Evolutionary conservation across 2,888 invertebrate species (phyloP).

Genomic region (Salpingus planirostris): DNA sequence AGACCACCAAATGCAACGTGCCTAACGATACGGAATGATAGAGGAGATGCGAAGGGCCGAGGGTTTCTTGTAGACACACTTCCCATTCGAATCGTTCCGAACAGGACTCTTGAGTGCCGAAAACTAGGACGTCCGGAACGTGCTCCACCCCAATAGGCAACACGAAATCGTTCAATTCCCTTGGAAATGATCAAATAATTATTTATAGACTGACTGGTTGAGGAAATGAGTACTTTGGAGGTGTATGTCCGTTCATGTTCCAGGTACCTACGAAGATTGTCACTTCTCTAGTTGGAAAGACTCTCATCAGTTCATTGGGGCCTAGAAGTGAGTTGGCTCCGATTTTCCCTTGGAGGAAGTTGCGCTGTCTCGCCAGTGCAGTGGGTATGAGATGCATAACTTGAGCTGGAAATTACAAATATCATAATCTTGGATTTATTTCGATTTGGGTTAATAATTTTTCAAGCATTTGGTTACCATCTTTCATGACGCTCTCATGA

Average conservation of each 20-base stretch:
- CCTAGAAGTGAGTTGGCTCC: slow-evolving; percentile 77
- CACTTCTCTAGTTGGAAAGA: slow-evolving; percentile 76
- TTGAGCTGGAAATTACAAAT: slow-evolving; percentile 56
- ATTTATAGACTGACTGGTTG: neutral
- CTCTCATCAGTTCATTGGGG: slow-evolving; percentile 73
- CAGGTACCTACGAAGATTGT: slow-evolving; percentile 88
- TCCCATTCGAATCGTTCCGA: slow-evolving; percentile 85
- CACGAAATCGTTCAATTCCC: slow-evolving; percentile 83
- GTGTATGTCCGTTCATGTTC: slow-evolving; percentile 93
- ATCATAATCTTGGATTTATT: neutral
- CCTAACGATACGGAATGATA: slow-evolving; percentile 78
- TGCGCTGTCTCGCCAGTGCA: slow-evolving; percentile 72
- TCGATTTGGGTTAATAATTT: neutral
- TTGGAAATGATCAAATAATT: slow-evolving; percentile 27
- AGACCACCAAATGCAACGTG: slow-evolving; percentile 80
- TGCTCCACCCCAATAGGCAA: slow-evolving; percentile 76
- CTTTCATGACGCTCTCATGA: slow-evolving; percentile 36
- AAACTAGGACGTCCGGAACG: slow-evolving; percentile 83
- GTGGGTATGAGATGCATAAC: slow-evolving; percentile 75
- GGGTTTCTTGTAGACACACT: slow-evolving; percentile 81
- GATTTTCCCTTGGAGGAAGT: slow-evolving; percentile 69
- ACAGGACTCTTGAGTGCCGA: slow-evolving; percentile 90
- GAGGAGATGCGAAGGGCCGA: slow-evolving; percentile 88
- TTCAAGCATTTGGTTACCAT: slow-evolving; percentile 20
- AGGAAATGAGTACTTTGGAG: slow-evolving; percentile 56